Evolutionary conservation across 2,113 vertebrate genomes (phyloP).

Genomic region (Stercorarius parasiticus): DNA sequence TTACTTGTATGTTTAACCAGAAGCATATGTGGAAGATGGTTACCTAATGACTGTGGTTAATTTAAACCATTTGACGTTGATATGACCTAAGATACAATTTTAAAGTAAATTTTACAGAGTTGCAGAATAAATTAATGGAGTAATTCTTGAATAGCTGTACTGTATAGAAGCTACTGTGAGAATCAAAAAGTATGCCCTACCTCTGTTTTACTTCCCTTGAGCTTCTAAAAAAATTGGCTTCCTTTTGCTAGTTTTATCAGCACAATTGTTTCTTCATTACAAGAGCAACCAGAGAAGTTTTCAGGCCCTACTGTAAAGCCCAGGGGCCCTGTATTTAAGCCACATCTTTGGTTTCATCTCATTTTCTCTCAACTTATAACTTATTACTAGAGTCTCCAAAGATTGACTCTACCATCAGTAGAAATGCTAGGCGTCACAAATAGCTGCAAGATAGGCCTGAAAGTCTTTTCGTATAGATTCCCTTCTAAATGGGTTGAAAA

Average conservation of each 20-base stretch:
- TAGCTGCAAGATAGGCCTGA: not conserved
- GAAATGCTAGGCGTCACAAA: not conserved
- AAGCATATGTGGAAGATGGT: not conserved
- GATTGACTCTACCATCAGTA: not conserved
- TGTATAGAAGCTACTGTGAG: slow-evolving; percentile 34
- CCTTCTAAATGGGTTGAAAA: not conserved
- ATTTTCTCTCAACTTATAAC: not conserved
- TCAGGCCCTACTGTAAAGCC: not conserved
- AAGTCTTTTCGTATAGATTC: not conserved
- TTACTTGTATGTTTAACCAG: not conserved
- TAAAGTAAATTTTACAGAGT: not conserved
- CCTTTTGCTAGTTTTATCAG: not conserved
- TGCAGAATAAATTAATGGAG: not conserved
- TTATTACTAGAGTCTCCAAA: not conserved
- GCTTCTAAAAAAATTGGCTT: not conserved
- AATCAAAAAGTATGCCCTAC: slow-evolving; percentile 14
- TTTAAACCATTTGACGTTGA: not conserved
- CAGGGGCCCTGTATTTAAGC: not conserved
- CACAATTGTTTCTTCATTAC: not conserved
- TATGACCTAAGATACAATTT: not conserved
- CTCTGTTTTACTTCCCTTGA: not conserved
- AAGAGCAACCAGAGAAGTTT: not conserved
- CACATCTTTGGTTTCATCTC: slow-evolving; percentile 4
- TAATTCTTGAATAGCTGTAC: slow-evolving; percentile 12
- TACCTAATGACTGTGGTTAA: not conserved